Evolutionary conservation across 35 echinoderm and acorn worm species (phyloP).

Genomic region (Nesometra sesokonis): DNA sequence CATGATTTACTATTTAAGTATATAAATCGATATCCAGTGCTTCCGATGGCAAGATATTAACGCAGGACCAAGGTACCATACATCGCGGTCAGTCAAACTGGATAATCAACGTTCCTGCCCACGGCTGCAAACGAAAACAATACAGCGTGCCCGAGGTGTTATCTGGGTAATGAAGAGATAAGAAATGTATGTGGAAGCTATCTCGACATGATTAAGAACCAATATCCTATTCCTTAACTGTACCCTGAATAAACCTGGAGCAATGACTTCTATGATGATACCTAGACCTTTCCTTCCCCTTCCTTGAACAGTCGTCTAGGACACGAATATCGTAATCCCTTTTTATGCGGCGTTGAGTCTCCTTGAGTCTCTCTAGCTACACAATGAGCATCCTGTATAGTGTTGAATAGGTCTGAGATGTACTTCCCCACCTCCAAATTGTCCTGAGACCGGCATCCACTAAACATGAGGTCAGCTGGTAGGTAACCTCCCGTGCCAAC

Average conservation of each 20-base stretch:
- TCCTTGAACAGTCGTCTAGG: background rate
- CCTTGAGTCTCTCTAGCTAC: background rate
- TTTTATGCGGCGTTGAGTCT: background rate
- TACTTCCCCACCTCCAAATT: background rate
- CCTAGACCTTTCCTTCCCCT: constrained; percentile 2
- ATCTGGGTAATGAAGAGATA: background rate
- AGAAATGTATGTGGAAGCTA: background rate
- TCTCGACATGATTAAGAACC: constrained; percentile 28
- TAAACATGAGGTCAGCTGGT: background rate
- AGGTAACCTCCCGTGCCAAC: background rate
- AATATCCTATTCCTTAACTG: constrained; percentile 3
- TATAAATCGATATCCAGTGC: constrained; percentile 23
- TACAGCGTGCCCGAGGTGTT: background rate
- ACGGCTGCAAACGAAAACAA: background rate
- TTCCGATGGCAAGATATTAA: background rate
- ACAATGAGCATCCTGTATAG: background rate
- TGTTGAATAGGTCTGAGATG: background rate
- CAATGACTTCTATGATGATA: constrained; percentile 7
- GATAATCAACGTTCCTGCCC: background rate
- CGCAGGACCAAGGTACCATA: constrained; percentile 6
- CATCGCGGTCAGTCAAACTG: background rate
- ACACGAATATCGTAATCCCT: constrained; percentile 7
- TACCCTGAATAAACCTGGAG: constrained; percentile 21
- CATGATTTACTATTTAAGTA: too few relatives aligned
- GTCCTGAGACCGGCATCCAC: background rate